Evolutionary conservation across 2,888 invertebrate species (phyloP).

Genomic region (Agonopterix arenella): DNA sequence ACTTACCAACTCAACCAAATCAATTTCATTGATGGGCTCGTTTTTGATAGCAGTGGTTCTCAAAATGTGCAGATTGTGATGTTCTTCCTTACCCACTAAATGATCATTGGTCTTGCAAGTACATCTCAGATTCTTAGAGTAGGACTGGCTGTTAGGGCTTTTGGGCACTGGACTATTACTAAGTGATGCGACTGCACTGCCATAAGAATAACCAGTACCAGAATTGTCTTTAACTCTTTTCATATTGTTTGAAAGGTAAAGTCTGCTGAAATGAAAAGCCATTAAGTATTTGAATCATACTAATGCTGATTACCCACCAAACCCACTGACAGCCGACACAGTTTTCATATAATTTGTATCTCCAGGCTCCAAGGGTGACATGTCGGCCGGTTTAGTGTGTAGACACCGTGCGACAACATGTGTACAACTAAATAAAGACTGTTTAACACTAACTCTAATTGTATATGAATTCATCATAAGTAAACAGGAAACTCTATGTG

Average conservation of each 20-base stretch:
- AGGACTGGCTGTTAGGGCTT: slow-evolving; percentile 19
- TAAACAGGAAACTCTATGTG: too few species aligned
- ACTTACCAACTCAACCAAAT: slow-evolving; percentile 39
- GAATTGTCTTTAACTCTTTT: slow-evolving; percentile 66
- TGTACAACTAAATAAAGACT: too few species aligned
- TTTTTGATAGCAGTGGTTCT: slow-evolving; percentile 61
- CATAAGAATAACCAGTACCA: slow-evolving; percentile 61
- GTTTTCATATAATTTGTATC: too few species aligned
- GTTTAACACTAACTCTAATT: too few species aligned
- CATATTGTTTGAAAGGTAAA: slow-evolving; percentile 25
- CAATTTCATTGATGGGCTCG: slow-evolving; percentile 35
- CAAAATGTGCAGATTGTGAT: slow-evolving; percentile 42
- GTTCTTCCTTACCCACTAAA: slow-evolving; percentile 30
- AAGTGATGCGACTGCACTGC: slow-evolving; percentile 50
- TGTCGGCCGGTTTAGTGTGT: too few species aligned
- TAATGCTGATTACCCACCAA: too few species aligned
- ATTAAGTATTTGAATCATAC: too few species aligned
- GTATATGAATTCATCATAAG: too few species aligned
- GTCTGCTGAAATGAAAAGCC: too few species aligned
- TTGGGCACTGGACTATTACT: slow-evolving; percentile 25
- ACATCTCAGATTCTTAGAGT: slow-evolving; percentile 29
- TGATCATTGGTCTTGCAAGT: slow-evolving; percentile 30
- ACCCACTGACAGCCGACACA: too few species aligned
- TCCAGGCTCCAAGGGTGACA: too few species aligned
- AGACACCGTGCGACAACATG: too few species aligned